Evolutionary conservation across 2,888 invertebrate genomes (phyloP), one percentile per base, ranked within the genome.

Genomic region (Lobophora halterata): DNA sequence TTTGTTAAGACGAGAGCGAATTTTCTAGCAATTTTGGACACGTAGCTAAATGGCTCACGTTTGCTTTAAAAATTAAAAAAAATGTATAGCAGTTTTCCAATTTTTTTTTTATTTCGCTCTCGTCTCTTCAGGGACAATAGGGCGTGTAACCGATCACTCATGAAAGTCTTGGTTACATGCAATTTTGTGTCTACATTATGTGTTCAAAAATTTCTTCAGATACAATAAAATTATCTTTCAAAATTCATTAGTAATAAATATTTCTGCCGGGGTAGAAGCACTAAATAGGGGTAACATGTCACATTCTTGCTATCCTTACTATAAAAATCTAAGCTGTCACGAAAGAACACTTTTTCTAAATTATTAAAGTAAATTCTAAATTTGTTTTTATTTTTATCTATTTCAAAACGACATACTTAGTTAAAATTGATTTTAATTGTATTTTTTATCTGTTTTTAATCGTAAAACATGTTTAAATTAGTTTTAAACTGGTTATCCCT

Each of bases 151-250:
- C 70, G 82, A 87, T 78, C 49, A 71, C 76, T 49, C 20, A 40
- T n/a, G n/a, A 38, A 48, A 59, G 77, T 76, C 82, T 87, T 79
- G 83, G 85, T 85, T 87, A 85, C 85, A 81, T 69, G 82, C 85
- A 72, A 67, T 77, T 79, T 82, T 81, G 85, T 82, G 44, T 46
- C 52, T 24, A 16, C 23, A 16, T 17, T 36, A 17, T 14, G 17
- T 31, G 20, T 24, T 29, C 6, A 13, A 13, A 12, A 25, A 25
- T 32, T 21, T 21, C 12, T 26, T 29, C 42, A 29, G 28, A 30
- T 29, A 6, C 5, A n/a, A 60, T 58, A 59, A 73, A 72, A 68
- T 63, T 63, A 65, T 73, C 64, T 65, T 72, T 77, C 71, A 48
- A 70, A 63, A 76, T 71, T 71, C 71, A 73, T 79, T 82, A 83